These are phyloP conservation scores for Dryas iulia DNA, from an alignment of 1,140 invertebrate genomes.

Conservation along the genomic window DNA sequence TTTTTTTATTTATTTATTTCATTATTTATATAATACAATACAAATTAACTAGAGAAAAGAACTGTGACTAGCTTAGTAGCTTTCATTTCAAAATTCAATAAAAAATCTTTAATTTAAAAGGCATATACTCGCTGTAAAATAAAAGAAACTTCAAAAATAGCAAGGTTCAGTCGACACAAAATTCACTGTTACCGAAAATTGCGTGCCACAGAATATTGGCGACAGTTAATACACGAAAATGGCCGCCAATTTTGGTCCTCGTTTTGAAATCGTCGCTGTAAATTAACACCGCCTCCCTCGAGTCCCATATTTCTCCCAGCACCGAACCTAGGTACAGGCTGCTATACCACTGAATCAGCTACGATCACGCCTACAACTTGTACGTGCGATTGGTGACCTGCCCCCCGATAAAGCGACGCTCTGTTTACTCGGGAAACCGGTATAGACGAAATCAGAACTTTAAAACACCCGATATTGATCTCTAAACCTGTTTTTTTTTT, in stretches of 20 bases:
- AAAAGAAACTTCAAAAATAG: neutral
- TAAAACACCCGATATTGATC: slow-evolving; percentile 18
- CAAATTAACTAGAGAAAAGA: neutral
- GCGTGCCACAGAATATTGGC: slow-evolving; percentile 13
- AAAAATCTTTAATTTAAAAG: too few relatives aligned
- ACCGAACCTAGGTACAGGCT: slow-evolving; percentile 69
- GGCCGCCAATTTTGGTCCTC: slow-evolving; percentile 45
- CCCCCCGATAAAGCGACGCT: slow-evolving; percentile 39
- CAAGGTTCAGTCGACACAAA: neutral
- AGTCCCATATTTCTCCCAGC: slow-evolving; percentile 74
- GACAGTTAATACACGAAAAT: slow-evolving; percentile 39
- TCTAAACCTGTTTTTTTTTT: slow-evolving; percentile 11
- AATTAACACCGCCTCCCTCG: slow-evolving; percentile 71
- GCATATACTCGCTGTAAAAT: neutral
- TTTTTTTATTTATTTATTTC: too few relatives aligned
- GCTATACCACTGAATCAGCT: slow-evolving; percentile 76
- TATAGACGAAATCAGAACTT: slow-evolving; percentile 13
- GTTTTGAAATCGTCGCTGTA: slow-evolving; percentile 65
- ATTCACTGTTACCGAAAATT: slow-evolving; percentile 15
- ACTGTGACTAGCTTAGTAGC: neutral
- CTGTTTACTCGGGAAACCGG: slow-evolving; percentile 27
- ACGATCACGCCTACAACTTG: slow-evolving; percentile 77
- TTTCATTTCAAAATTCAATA: neutral
- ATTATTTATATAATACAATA: too few relatives aligned
- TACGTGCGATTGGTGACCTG: slow-evolving; percentile 69